Evolutionary conservation across 2,888 invertebrate genomes (phyloP).

Genomic region (Stegophylla sp.): DNA sequence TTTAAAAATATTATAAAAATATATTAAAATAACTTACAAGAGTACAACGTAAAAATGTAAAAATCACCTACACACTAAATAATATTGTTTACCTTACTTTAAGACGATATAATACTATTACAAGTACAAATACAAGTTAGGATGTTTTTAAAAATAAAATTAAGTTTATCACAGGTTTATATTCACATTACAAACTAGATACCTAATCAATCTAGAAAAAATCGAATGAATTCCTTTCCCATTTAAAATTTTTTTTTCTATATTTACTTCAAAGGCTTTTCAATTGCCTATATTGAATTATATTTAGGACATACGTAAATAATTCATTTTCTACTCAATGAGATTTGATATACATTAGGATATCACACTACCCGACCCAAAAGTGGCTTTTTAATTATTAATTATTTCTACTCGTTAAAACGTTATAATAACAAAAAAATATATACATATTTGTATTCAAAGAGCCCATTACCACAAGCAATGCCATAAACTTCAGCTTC

Average conservation of each 20-base stretch:
- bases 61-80: conserved; percentile 56
- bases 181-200: conserved; percentile 38
- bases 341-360: conserved; percentile 35
- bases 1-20: conserved; percentile 21
- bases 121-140: conserved; percentile 46
- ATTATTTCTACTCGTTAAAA: conserved; percentile 10
- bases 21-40: conserved; percentile 38
- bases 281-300: not conserved
- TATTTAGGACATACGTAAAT: conserved; percentile 4
- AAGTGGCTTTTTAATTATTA: conserved; percentile 30
- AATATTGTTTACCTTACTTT: conserved; percentile 50
- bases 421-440: not conserved
- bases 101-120: conserved; percentile 41
- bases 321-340: conserved; percentile 17
- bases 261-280: not conserved
- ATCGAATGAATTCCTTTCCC: conserved; percentile 46
- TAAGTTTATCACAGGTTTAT: conserved; percentile 55
- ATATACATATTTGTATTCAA: not conserved
- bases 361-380: conserved; percentile 39
- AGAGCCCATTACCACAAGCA: conserved; percentile 49
- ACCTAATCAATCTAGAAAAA: conserved; percentile 20
- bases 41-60: conserved; percentile 54
- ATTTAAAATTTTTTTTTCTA: conserved; percentile 12
- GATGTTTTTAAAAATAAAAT: conserved; percentile 51
- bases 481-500: not conserved